Conservation (phyloP, 2,797 vertebrate species). For the Spondyliosoma cantharus region DNA sequence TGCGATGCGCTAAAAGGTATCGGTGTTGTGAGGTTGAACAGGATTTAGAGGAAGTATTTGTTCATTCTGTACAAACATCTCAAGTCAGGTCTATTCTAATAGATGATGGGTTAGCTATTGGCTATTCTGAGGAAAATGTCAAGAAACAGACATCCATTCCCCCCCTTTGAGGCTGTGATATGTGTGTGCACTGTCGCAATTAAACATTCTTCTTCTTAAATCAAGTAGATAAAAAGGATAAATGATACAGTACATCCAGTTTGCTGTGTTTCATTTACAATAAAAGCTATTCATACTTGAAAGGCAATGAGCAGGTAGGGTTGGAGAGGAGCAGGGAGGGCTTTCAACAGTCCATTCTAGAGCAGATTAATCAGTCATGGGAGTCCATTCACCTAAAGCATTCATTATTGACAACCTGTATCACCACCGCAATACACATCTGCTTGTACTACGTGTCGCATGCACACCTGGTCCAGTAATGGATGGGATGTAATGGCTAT, state of each 20-base stretch:
- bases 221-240: conserved; percentile 33
- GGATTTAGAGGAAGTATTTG: not conserved
- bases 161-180: conserved; percentile 49
- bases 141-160: not conserved
- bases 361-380: not conserved
- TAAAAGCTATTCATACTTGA: not conserved
- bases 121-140: conserved; percentile 14
- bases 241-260: conserved; percentile 19
- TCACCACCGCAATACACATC: not conserved
- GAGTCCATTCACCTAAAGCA: not conserved
- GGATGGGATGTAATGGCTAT: conserved; percentile 26
- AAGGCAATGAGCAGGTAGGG: not conserved
- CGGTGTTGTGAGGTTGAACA: conserved; percentile 10
- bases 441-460: not conserved
- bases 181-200: not conserved
- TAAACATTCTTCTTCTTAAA: conserved; percentile 37
- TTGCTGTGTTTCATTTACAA: conserved; percentile 1
- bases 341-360: conserved; percentile 3
- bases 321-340: not conserved
- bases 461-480: conserved; percentile 9
- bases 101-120: conserved; percentile 44
- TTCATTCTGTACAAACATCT: conserved; percentile 18
- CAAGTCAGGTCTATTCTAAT: conserved; percentile 3
- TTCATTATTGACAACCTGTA: conserved; percentile 12
- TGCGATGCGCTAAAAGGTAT: conserved; percentile 8